Evolutionary conservation across 1,140 invertebrate species (phyloP), one percentile per base, ranked within the genome.

Genomic region (Drosophila sulfurigaster): DNA sequence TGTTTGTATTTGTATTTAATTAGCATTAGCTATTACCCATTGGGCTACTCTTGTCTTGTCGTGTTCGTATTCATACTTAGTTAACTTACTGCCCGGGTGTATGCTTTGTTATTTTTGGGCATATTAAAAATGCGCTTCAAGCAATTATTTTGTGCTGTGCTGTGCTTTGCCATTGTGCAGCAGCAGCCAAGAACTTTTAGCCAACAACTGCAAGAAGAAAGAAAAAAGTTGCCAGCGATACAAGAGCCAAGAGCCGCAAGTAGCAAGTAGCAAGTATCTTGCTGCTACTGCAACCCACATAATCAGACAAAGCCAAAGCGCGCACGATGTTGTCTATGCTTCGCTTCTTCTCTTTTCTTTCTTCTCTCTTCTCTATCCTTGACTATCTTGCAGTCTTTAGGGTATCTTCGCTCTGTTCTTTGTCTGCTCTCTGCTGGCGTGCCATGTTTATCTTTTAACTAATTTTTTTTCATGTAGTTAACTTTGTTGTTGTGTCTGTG

Each of bases 391-490:
- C 30, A 11, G 41, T 28, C 51, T 52, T 3, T 11, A 1, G 11
- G 30, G n/a, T 43, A 25, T 63, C 11, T 32, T 54, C 51, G 7
- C 28, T 15, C 30, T 32, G 28, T 75, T 43, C 79, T 87, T 58
- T 85, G 81, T 85, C 81, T 85, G 81, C 49, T 77, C 81, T 78
- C 81, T 83, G 73, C 77, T 85, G 81, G 81, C 81, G 81, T 85
- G 83, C 78, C 85, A 89, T 89, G 85, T 89, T 89, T 89, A 89
- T 89, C 85, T 89, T 89, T 89, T 81, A 89, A 89, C 85, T 89
- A 89, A 85, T 85, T 89, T 89, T 52, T 88, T 89, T 89, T 83
- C 85, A 85, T 88, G 85, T 75, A 79, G 78, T 81, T 89, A 83
- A 81, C 85, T 78, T 87, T 83, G 78, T 87, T 83, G 78, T 74